phyloP scores from a whole-genome alignment of 1,140 invertebrate species.

The Drosophila erecta region DNA sequence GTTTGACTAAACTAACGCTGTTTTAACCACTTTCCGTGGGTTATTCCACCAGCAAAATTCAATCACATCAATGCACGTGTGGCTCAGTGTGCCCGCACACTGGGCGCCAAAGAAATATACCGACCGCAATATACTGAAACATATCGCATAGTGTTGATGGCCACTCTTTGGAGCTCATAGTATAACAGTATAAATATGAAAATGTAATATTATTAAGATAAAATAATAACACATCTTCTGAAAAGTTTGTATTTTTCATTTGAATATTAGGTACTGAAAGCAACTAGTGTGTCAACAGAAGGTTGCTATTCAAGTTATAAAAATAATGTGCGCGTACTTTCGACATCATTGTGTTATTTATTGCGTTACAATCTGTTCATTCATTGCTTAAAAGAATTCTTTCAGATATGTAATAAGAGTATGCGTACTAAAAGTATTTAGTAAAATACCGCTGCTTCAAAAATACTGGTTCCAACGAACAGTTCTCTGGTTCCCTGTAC shows the following conservation, averaged over 20 bases:
- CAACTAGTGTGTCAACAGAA: too few relatives aligned
- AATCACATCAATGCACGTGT: conserved; percentile 46
- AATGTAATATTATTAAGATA: neutral
- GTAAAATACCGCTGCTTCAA: neutral
- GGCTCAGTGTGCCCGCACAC: conserved; percentile 14
- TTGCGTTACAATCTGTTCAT: too few relatives aligned
- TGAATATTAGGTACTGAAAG: too few relatives aligned
- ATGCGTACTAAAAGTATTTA: neutral
- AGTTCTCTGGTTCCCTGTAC: conserved; percentile 5
- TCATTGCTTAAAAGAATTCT: neutral
- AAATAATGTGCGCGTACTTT: too few relatives aligned
- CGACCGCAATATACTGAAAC: neutral
- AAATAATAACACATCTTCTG: neutral
- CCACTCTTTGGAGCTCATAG: neutral
- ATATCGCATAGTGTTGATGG: neutral
- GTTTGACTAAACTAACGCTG: neutral
- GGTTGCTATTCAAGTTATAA: neutral
- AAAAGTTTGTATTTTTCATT: too few relatives aligned
- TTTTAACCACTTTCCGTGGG: conserved; percentile 10
- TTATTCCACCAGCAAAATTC: conserved; percentile 12
- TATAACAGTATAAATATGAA: too few relatives aligned
- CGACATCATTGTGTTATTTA: too few relatives aligned
- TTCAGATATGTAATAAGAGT: neutral
- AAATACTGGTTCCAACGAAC: neutral
- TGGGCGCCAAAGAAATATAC: conserved; percentile 18